Conservation (phyloP, 2,113 vertebrate species). For the Oryzias celebensis region DNA sequence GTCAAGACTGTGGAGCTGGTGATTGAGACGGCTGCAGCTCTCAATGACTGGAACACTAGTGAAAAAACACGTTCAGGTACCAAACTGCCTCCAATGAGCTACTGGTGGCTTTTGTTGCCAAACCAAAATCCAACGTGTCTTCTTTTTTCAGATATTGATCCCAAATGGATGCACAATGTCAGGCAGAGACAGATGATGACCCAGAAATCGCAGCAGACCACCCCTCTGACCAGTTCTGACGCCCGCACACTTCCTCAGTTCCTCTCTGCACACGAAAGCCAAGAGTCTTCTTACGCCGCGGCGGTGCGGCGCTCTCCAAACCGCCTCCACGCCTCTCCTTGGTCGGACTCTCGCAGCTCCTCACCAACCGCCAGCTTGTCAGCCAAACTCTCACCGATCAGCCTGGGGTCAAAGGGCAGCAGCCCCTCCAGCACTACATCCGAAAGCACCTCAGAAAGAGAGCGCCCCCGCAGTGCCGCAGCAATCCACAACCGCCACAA, state of each 20-base stretch:
- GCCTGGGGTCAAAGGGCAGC: constrained; percentile 92
- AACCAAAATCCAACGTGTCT: not conserved
- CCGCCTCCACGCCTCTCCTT: constrained; percentile 65
- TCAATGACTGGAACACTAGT: constrained; percentile 71
- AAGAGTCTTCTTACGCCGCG: constrained; percentile 87
- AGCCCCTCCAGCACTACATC: constrained; percentile 90
- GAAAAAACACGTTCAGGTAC: constrained; percentile 84
- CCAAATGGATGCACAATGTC: constrained; percentile 85
- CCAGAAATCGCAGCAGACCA: constrained; percentile 66
- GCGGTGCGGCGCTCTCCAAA: constrained; percentile 83
- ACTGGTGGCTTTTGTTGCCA: not conserved
- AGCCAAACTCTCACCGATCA: constrained; percentile 82
- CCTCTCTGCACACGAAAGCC: constrained; percentile 81
- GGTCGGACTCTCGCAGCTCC: constrained; percentile 84
- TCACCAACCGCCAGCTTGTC: constrained; percentile 83
- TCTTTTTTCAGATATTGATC: constrained; percentile 72
- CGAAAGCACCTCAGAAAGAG: constrained; percentile 82
- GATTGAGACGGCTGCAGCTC: constrained; percentile 80
- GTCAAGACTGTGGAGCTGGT: constrained; percentile 86
- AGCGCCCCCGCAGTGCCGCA: constrained; percentile 72
- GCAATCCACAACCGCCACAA: constrained; percentile 51
- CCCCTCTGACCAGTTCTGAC: constrained; percentile 75
- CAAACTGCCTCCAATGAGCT: not conserved
- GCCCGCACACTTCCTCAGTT: constrained; percentile 80
- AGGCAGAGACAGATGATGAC: constrained; percentile 80